phyloP scores from a whole-genome alignment of 2,797 vertebrate species.

The Pogoniulus pusillus region DNA sequence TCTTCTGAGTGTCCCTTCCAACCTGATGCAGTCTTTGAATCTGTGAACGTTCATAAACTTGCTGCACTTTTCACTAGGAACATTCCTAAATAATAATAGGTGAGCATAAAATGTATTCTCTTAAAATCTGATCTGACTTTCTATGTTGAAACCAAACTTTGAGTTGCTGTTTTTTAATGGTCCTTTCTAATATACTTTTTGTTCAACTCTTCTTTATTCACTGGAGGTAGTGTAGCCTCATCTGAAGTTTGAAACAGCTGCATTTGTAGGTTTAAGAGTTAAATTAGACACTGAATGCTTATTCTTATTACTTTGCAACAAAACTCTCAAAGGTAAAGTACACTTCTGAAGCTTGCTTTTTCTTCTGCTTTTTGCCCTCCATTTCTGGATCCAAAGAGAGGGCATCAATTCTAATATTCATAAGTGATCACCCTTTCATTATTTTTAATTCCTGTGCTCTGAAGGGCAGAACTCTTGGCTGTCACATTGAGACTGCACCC shows the following conservation, averaged over 20 bases:
- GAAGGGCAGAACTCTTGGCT: not conserved
- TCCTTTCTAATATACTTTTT: fast-evolving
- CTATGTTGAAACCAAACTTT: not conserved
- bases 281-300: no score
- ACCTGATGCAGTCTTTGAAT: no score
- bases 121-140: not conserved
- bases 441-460: not conserved
- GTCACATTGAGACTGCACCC: not conserved
- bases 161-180: not conserved
- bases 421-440: not conserved
- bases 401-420: not conserved
- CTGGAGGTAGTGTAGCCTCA: not conserved
- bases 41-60: not conserved
- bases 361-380: not conserved
- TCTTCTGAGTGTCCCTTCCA: no score
- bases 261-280: not conserved
- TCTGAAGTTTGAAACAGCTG: not conserved
- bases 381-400: not conserved
- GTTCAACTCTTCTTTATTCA: not conserved
- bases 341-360: not conserved
- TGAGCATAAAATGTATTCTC: not conserved
- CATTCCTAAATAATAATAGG: not conserved
- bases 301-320: no score
- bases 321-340: not conserved
- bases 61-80: not conserved